Evolutionary conservation across 2,888 invertebrate species (phyloP), one percentile per base, ranked within the genome.

Genomic region (Cotesia congregata): DNA sequence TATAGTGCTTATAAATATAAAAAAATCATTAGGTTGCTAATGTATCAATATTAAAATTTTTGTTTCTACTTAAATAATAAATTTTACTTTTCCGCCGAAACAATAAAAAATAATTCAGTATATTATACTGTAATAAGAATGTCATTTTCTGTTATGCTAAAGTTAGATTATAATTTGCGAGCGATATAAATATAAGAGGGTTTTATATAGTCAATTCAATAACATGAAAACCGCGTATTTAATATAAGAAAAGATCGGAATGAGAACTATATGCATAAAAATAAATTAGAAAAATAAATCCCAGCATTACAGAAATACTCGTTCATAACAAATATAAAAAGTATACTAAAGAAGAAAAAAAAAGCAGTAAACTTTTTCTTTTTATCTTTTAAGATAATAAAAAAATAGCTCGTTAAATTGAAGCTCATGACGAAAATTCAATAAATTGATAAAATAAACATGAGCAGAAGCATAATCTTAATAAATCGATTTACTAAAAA

Each of bases 401-500:
- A 30, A 30, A 30, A 30, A 30, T 30, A 50, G 4, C 6, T 50
- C 50, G 9, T 50, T 50, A 12, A 9, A 12, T 50, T 50, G 50
- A 50, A 50, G 12, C 12, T 50, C 12, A 9, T 4, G 12, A 50
- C 12, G 50, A 50, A 50, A 50, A 50, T 50, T 50, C 50, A 4
- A 50, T 50, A 50, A 9, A 9, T 7, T 1, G 12, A 50, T 50
- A 50, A 50, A 50, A 50, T 50, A 50, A 50, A 50, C 50, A 50
- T 62, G 20, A 9, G 30, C 30, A 30, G 7, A 38, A n/a, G 67
- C 30, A 72, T 41, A 38, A 62, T 41, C 62, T 30, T 72, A 30
- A 62, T 72, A 5, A n/a, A 30, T 20, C n/a, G 39, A 69, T 62
- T 39, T 50, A 12, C 4, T n/a, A 40, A 15, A 39, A 30, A 15